Evolutionary conservation across 2,797 vertebrate genomes (phyloP), one percentile per base, ranked within the genome.

Genomic region (Chaetodon trifasciatus): DNA sequence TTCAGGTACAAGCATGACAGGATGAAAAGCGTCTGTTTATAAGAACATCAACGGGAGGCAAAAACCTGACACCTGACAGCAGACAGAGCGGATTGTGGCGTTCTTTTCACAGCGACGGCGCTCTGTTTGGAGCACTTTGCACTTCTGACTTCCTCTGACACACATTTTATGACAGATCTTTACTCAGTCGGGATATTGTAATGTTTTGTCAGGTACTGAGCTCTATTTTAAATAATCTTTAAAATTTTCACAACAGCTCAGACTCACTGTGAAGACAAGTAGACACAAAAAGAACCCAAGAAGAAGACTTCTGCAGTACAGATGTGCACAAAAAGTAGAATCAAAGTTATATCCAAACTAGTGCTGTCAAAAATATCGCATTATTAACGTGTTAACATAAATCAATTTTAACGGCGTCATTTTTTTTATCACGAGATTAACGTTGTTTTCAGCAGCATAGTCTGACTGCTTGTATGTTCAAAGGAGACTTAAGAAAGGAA

Each of bases 101-200:
- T 78, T 24, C 19, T 53, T 66, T 24, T 44, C 13, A 44, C 7
- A 3, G 8, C 58, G 8, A 63, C 9, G 35, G 12, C 0, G 1
- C 28, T 15, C 19, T 12, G 28, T 44, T 49, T n/a, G 21, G 19
- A 53, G n/a, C 24, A 1, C 8, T 62, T 57, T 39, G 3, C 21
- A 6, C n/a, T 39, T 70, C 8, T 47, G 19, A 60, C 47, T 74
- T 77, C 28, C 47, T 72, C 9, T 69, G 10, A 57, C 40, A 67
- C 42, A 37, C n/a, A 40, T 6, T 21, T 9, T 23, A n/a, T 5
- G 9, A 19, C 21, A 57, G 3, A 35, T 40, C 6, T 58, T 53
- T 28, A 16, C 16, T 39, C 2, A 15, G 17, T 1, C 6, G 2
- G 6, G 2, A 55, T n/a, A 24, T 16, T 16, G n/a, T 11, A 37